Evolutionary conservation across 1,140 invertebrate species (phyloP).

Genomic region (Sarcophaga peregrina): DNA sequence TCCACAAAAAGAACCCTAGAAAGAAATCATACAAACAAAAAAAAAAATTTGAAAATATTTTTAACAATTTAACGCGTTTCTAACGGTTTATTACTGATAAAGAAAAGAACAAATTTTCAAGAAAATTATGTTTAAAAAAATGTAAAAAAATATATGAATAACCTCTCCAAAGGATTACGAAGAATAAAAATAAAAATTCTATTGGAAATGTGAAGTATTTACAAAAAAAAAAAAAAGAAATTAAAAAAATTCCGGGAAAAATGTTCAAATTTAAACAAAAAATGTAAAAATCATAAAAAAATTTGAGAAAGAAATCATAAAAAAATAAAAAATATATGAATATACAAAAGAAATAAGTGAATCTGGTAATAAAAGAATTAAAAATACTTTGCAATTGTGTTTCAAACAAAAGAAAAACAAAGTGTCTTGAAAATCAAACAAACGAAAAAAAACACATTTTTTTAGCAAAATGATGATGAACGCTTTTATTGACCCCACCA

Average conservation of each 20-base stretch:
- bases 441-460: conserved; percentile 33
- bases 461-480: conserved; percentile 71
- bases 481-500: conserved; percentile 78
- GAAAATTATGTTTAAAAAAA: too few species aligned
- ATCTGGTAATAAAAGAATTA: conserved; percentile 11
- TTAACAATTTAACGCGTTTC: background rate
- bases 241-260: background rate
- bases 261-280: background rate
- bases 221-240: background rate
- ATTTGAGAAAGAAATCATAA: background rate
- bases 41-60: too few species aligned
- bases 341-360: background rate
- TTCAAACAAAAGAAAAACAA: conserved; percentile 38
- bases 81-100: background rate
- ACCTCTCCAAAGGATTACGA: background rate
- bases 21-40: too few species aligned
- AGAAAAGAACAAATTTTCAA: too few species aligned
- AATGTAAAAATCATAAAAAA: background rate
- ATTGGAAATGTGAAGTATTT: background rate
- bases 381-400: conserved; percentile 17
- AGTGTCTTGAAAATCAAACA: background rate
- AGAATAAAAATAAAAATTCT: background rate
- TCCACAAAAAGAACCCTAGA: background rate
- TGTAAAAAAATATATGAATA: too few species aligned
- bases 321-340: conserved; percentile 2